These are phyloP conservation scores for Equus przewalskii DNA, from an alignment of 2,113 vertebrate species.

Conservation along the genomic window DNA sequence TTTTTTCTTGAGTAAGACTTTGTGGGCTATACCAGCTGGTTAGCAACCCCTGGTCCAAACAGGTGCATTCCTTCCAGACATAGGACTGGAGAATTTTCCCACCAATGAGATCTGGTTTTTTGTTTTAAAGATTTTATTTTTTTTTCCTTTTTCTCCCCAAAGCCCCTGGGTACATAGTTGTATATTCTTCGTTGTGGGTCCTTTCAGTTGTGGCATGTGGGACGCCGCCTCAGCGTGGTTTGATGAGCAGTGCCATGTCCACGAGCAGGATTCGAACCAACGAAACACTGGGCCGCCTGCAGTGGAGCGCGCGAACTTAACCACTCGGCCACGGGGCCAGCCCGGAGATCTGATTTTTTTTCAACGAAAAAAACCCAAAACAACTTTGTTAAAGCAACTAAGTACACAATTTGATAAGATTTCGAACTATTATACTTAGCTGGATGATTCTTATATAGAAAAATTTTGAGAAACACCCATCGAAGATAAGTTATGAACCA, in stretches of 20 bases:
- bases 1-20: neutral
- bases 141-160: too few relatives aligned
- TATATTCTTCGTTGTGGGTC: too few relatives aligned
- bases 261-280: accelerated
- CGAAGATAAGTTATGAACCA: neutral
- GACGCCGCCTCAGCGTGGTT: too few relatives aligned
- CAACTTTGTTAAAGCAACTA: slow-evolving; percentile 38
- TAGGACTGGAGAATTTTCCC: neutral
- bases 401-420: neutral
- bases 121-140: too few relatives aligned
- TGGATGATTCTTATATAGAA: neutral
- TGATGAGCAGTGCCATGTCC: too few relatives aligned
- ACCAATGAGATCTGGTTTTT: neutral
- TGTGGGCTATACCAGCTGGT: neutral
- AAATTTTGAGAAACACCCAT: neutral
- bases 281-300: too few relatives aligned
- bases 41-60: neutral
- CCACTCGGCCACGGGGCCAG: too few relatives aligned
- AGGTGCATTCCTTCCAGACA: neutral
- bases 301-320: too few relatives aligned
- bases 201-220: too few relatives aligned
- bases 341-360: neutral
- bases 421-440: slow-evolving; percentile 48
- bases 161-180: too few relatives aligned
- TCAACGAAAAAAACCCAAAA: neutral